Percentiles rank a stretch among this genome's conserved stretches.
phyloP scores from a whole-genome alignment of 2,888 invertebrate genomes.

The Chydorus sphaericus region DNA sequence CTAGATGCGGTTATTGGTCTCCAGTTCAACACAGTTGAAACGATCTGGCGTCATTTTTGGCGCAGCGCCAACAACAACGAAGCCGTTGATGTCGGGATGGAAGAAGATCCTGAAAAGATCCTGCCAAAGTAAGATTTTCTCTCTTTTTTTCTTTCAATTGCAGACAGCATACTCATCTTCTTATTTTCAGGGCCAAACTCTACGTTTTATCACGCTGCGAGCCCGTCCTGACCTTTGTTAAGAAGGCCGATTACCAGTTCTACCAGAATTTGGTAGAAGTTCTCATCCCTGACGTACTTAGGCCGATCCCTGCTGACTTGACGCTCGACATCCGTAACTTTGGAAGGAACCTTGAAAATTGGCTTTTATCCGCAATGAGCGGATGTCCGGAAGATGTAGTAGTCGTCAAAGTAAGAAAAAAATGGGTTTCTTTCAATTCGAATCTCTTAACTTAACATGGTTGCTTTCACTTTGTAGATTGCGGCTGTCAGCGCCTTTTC shows the following conservation, averaged over 20 bases:
- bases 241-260: slow-evolving; percentile 73
- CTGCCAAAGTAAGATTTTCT: slow-evolving; percentile 43
- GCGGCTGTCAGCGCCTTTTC: slow-evolving; percentile 79
- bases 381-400: slow-evolving; percentile 70
- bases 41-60: slow-evolving; percentile 88
- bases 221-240: slow-evolving; percentile 63
- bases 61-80: slow-evolving; percentile 59
- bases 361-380: slow-evolving; percentile 64
- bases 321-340: slow-evolving; percentile 87
- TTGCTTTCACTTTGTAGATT: slow-evolving; percentile 30
- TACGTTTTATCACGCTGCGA: slow-evolving; percentile 50
- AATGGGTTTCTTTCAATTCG: background rate
- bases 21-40: slow-evolving; percentile 79
- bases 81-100: slow-evolving; percentile 38
- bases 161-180: slow-evolving; percentile 10
- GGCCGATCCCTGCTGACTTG: slow-evolving; percentile 80
- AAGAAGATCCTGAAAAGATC: slow-evolving; percentile 58
- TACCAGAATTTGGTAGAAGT: slow-evolving; percentile 93
- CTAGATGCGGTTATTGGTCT: slow-evolving; percentile 79
- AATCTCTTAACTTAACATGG: background rate
- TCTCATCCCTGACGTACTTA: slow-evolving; percentile 86
- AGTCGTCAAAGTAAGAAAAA: slow-evolving; percentile 50
- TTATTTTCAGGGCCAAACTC: slow-evolving; percentile 41
- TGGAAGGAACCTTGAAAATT: slow-evolving; percentile 80
- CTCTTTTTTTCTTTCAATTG: slow-evolving; percentile 9